A percentile compares a stretch with the other conserved stretches of the same genome.
Conservation (phyloP, 2,113 vertebrate species). For the Promerops cafer region DNA sequence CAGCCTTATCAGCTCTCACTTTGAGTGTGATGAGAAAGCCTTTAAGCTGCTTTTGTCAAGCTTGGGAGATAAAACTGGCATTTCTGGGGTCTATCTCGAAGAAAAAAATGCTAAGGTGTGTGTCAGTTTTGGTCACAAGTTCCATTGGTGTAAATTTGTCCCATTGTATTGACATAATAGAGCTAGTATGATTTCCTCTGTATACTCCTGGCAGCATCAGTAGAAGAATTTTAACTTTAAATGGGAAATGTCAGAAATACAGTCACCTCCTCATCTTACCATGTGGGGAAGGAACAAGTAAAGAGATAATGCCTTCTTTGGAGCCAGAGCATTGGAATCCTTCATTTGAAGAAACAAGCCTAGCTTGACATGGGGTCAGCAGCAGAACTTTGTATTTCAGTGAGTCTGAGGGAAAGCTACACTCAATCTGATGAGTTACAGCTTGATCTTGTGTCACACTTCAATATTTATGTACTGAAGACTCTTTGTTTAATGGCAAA, state of each 20-base stretch:
- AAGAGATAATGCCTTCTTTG: neutral
- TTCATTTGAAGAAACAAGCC: neutral
- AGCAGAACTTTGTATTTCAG: neutral
- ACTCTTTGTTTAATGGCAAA: neutral
- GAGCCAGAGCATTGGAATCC: neutral
- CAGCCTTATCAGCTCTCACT: slow-evolving; percentile 52
- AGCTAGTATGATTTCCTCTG: neutral
- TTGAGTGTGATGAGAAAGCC: slow-evolving; percentile 23
- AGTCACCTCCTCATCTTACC: neutral
- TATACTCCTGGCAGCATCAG: neutral
- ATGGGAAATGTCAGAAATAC: neutral
- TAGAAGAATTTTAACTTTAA: neutral
- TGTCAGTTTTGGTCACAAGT: neutral
- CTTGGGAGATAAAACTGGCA: slow-evolving; percentile 16
- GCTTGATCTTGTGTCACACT: neutral
- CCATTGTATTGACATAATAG: neutral
- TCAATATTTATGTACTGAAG: neutral
- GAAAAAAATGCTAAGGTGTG: neutral
- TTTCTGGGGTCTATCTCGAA: neutral
- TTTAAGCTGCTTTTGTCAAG: slow-evolving; percentile 38
- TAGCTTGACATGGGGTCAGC: rapidly evolving
- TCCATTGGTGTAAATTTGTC: neutral
- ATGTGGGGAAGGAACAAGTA: neutral
- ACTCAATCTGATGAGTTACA: neutral
- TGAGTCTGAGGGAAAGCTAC: neutral